A percentile compares a stretch with the other conserved stretches of the same genome.
Evolutionary conservation across 1,140 invertebrate genomes (phyloP).

Genomic region (Teleogryllus occipitalis): DNA sequence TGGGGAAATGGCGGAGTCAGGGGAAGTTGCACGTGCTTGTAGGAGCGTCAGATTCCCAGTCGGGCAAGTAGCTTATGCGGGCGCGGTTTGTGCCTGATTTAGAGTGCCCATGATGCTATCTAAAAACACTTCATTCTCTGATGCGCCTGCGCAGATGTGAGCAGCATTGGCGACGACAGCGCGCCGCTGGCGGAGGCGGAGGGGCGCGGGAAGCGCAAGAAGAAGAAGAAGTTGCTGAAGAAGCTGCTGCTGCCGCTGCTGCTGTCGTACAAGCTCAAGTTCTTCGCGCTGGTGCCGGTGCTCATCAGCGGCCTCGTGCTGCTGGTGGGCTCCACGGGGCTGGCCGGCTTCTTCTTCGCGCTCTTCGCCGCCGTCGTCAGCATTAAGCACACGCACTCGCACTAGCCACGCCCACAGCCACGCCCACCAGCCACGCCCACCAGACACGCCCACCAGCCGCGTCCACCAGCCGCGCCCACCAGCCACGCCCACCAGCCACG

Average conservation of each 20-base stretch:
- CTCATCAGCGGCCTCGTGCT: constrained; percentile 63
- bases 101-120: too few relatives aligned
- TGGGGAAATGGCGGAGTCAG: too few relatives aligned
- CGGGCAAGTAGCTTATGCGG: too few relatives aligned
- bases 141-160: too few relatives aligned
- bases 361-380: constrained; percentile 57
- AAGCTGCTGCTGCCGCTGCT: constrained; percentile 58
- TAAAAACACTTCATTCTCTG: too few relatives aligned
- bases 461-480: not conserved
- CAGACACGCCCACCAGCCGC: not conserved
- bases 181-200: not conserved
- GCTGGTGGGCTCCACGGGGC: constrained; percentile 60
- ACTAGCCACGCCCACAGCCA: not conserved
- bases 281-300: constrained; percentile 64
- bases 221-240: constrained; percentile 20
- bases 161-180: not conserved
- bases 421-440: not conserved
- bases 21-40: too few relatives aligned
- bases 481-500: too few relatives aligned
- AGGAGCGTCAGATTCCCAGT: too few relatives aligned
- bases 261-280: constrained; percentile 30
- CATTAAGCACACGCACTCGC: not conserved
- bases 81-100: too few relatives aligned
- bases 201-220: not conserved
- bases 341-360: constrained; percentile 78